Evolutionary conservation across 64 coral and sea anemone species (phyloP).

Genomic region (Pocillopora damicornis): DNA sequence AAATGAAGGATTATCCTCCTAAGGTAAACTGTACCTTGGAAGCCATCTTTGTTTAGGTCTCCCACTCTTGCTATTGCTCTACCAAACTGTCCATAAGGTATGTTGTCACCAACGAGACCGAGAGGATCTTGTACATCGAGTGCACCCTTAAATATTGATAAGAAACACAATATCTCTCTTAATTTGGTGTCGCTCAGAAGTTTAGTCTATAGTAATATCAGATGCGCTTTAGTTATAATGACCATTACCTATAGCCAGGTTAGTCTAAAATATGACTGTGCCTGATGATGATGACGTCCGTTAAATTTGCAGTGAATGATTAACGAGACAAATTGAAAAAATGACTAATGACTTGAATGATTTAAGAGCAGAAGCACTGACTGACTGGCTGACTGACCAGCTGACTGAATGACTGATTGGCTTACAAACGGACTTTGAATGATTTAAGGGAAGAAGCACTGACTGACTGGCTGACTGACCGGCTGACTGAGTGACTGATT

Average conservation of each 20-base stretch:
- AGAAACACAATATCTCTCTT: not conserved
- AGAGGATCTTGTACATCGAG: not conserved
- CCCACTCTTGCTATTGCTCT: conserved; percentile 38
- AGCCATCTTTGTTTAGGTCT: conserved; percentile 59
- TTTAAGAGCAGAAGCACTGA: too few species aligned
- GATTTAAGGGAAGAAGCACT: too few species aligned
- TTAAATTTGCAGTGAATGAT: too few species aligned
- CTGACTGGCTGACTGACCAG: not conserved
- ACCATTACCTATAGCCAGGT: too few species aligned
- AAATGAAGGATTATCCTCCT: too few species aligned
- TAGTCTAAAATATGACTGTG: too few species aligned
- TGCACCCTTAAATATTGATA: conserved; percentile 22
- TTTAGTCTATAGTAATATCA: not conserved
- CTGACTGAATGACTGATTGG: not conserved
- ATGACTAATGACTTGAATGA: too few species aligned
- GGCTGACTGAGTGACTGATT: not conserved
- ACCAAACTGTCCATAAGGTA: conserved; percentile 28
- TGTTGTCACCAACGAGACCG: conserved; percentile 31
- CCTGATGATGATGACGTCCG: too few species aligned
- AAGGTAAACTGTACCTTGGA: conserved; percentile 33
- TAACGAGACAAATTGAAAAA: too few species aligned
- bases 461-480: not conserved
- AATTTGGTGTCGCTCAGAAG: not conserved
- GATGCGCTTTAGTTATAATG: too few species aligned
- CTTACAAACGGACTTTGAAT: not conserved